Base-by-base conservation (phyloP, 2,888 invertebrate genomes). In the Psococerastis gibbosa region DNA sequence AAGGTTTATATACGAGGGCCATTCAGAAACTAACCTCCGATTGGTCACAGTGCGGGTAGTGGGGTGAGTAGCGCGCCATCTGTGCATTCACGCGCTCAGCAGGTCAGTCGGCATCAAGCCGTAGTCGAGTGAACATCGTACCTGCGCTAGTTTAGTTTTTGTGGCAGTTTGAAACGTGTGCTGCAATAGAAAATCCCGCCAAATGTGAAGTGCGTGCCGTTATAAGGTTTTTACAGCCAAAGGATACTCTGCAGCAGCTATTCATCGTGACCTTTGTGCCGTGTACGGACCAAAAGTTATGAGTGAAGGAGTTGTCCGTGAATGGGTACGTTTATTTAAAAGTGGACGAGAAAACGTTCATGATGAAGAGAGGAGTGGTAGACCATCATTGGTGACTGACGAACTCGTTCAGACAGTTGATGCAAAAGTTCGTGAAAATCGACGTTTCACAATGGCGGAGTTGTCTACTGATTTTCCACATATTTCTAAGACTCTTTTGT, bases 111-210 rank as follows among this genome's bases (percentile, higher is more conserved):
- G n/a, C n/a, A n/a, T n/a, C n/a, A n/a, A n/a, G n/a, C n/a, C n/a
- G n/a, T n/a, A n/a, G n/a, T n/a, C n/a, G n/a, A n/a, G n/a, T n/a
- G n/a, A n/a, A n/a, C n/a, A n/a, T n/a, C n/a, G n/a, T n/a, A n/a
- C n/a, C n/a, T n/a, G n/a, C n/a, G n/a, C n/a, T n/a, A n/a, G n/a
- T n/a, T n/a, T n/a, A n/a, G n/a, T n/a, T n/a, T n/a, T n/a, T n/a
- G n/a, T n/a, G n/a, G n/a, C n/a, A n/a, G n/a, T n/a, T n/a, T n/a
- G n/a, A n/a, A n/a, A n/a, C n/a, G n/a, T n/a, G n/a, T n/a, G n/a
- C 38, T 31, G 44, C 20, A 41, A 45, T 42, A 13, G 32, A 15
- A 45, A 45, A 45, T 45, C 41, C 32, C 23, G n/a, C n/a, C n/a
- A n/a, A n/a, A n/a, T n/a, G n/a, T n/a, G n/a, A n/a, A n/a, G n/a